phyloP scores from a whole-genome alignment of 2,888 invertebrate species.

The Anorthoa munda region DNA sequence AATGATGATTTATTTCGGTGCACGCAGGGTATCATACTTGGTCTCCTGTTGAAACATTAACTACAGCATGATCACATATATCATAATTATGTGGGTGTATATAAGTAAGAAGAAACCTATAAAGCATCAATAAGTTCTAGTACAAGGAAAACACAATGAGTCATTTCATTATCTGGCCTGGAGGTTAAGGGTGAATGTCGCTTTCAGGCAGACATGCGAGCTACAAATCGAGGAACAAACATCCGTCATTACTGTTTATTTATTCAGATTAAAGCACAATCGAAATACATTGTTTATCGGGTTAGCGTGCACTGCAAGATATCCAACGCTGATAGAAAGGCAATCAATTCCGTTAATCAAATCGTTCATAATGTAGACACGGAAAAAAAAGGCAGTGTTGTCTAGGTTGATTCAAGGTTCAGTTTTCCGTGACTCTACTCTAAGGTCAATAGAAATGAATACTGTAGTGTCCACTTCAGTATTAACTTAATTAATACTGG shows the following conservation, averaged over 20 bases:
- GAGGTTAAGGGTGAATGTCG: constrained; percentile 42
- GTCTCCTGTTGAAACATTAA: not conserved
- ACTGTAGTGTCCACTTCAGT: constrained; percentile 32
- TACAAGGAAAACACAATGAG: constrained; percentile 31
- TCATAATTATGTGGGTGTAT: not conserved
- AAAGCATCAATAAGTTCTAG: constrained; percentile 1
- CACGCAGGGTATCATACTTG: not conserved
- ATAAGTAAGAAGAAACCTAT: not conserved
- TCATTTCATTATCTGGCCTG: constrained; percentile 30
- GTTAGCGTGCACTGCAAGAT: constrained; percentile 52
- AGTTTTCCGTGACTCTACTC: constrained; percentile 39
- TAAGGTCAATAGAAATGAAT: constrained; percentile 55
- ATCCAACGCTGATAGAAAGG: constrained; percentile 56
- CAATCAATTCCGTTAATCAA: constrained; percentile 59
- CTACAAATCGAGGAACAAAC: constrained; percentile 42
- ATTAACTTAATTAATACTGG: constrained; percentile 36
- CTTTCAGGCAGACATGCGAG: constrained; percentile 27
- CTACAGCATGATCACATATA: not conserved
- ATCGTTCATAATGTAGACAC: constrained; percentile 56
- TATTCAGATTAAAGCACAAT: constrained; percentile 41
- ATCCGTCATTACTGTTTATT: constrained; percentile 43
- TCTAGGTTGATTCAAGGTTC: constrained; percentile 38
- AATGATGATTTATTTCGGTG: constrained; percentile 3
- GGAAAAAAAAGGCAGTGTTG: constrained; percentile 38
- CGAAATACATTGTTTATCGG: constrained; percentile 35